Conservation (phyloP, 2,888 invertebrate genomes). For the Caenorhabditis drosophilae region DNA sequence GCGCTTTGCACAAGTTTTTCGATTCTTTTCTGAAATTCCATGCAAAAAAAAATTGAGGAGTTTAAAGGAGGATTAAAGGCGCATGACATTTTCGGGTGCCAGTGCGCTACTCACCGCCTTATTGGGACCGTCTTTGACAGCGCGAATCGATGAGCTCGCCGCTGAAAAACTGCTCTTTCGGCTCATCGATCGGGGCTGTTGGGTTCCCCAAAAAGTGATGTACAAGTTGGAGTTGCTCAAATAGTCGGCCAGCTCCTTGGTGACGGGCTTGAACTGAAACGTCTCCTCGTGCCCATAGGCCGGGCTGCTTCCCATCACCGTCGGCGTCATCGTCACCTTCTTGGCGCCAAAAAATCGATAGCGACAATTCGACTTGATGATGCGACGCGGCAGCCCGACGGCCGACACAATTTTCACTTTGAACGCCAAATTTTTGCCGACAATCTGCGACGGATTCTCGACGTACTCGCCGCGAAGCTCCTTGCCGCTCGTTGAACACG, state of each 20-base stretch:
- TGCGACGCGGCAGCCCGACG: conserved; percentile 72
- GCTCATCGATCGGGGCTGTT: conserved; percentile 51
- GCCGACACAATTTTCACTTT: conserved; percentile 72
- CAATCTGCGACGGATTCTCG: conserved; percentile 72
- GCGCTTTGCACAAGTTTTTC: conserved; percentile 40
- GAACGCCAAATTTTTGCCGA: conserved; percentile 72
- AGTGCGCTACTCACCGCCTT: too few species aligned
- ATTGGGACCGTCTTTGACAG: conserved; percentile 10
- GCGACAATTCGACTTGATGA: conserved; percentile 70
- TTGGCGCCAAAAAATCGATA: conserved; percentile 73
- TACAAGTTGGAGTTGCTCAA: conserved; percentile 71
- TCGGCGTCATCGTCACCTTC: conserved; percentile 52
- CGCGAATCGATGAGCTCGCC: conserved; percentile 12
- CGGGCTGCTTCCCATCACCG: conserved; percentile 71
- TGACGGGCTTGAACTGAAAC: conserved; percentile 71
- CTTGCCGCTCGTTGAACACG: conserved; percentile 73
- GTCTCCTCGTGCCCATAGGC: conserved; percentile 72
- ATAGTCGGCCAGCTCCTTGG: conserved; percentile 72
- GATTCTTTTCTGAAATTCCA: conserved; percentile 48
- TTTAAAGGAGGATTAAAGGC: too few species aligned
- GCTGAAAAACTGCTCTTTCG: conserved; percentile 24
- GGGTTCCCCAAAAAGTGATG: conserved; percentile 73
- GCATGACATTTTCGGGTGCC: too few species aligned
- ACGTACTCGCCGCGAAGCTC: conserved; percentile 73
- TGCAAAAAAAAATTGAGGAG: too few species aligned